phyloP scores from a whole-genome alignment of 2,113 vertebrate species.

The Telmatochromis sp. region DNA sequence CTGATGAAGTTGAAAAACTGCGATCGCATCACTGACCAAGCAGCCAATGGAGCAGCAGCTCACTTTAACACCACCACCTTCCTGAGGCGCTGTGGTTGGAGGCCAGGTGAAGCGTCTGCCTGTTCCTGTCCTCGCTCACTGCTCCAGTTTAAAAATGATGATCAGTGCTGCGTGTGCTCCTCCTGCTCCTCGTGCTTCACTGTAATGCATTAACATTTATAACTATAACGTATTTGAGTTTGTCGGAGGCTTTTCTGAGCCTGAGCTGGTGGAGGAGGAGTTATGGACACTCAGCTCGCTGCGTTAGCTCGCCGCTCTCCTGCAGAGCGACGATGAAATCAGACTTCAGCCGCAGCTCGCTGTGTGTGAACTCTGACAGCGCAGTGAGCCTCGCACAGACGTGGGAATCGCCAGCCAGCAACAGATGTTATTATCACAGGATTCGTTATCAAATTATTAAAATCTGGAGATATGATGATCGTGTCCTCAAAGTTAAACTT shows the following conservation, averaged over 20 bases:
- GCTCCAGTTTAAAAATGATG: background rate
- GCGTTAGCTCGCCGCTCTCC: background rate
- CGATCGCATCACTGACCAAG: background rate
- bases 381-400: background rate
- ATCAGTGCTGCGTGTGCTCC: background rate
- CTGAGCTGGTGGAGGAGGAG: background rate
- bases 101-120: background rate
- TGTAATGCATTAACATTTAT: rapidly evolving
- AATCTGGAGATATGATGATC: rapidly evolving
- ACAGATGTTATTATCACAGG: background rate
- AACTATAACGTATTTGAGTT: background rate
- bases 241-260: background rate
- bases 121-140: background rate
- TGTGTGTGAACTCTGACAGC: background rate
- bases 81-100: background rate
- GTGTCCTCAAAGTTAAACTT: background rate
- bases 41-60: background rate
- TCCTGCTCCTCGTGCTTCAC: rapidly evolving
- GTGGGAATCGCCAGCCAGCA: background rate
- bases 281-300: background rate
- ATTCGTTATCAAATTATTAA: background rate
- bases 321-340: background rate
- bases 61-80: background rate
- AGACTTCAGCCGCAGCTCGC: background rate
- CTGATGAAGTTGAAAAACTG: background rate